These are phyloP conservation scores for Caenorhabditis sp. DNA, from an alignment of 2,888 invertebrate species.

Conservation along the genomic window DNA sequence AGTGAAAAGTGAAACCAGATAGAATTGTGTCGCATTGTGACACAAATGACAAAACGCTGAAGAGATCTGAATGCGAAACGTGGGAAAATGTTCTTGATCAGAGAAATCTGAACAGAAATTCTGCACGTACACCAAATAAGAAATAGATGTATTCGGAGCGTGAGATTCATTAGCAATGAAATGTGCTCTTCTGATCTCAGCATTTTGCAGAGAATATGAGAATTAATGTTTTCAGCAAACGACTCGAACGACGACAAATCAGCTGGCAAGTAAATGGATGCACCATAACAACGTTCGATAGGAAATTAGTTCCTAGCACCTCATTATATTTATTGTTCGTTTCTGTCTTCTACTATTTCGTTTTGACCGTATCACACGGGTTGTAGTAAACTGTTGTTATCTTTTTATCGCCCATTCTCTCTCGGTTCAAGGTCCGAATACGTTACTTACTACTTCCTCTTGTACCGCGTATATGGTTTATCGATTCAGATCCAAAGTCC, in stretches of 20 bases:
- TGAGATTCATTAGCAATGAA: no score
- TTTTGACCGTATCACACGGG: slow-evolving; percentile 42
- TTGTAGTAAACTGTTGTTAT: slow-evolving; percentile 33
- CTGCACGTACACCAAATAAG: no score
- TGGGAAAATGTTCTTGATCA: no score
- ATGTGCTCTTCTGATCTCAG: not conserved
- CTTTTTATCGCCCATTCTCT: not conserved
- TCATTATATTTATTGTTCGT: not conserved
- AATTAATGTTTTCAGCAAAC: slow-evolving; percentile 23
- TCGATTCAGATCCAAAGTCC: not conserved
- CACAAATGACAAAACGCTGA: no score
- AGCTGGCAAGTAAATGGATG: slow-evolving; percentile 1
- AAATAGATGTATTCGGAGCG: no score
- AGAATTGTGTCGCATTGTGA: no score
- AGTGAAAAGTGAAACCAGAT: not conserved
- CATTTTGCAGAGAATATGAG: not conserved
- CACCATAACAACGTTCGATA: not conserved
- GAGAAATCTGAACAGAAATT: no score
- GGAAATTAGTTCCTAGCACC: slow-evolving; percentile 21
- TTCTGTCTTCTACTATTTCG: not conserved
- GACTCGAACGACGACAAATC: slow-evolving; percentile 35
- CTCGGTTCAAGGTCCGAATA: slow-evolving; percentile 46
- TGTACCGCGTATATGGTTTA: not conserved
- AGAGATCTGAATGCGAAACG: no score
- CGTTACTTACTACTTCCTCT: slow-evolving; percentile 13